A percentile compares a stretch with the other conserved stretches of the same genome.
Evolutionary conservation across 2,113 vertebrate species (phyloP).

Genomic region (Poeciliopsis prolifica): DNA sequence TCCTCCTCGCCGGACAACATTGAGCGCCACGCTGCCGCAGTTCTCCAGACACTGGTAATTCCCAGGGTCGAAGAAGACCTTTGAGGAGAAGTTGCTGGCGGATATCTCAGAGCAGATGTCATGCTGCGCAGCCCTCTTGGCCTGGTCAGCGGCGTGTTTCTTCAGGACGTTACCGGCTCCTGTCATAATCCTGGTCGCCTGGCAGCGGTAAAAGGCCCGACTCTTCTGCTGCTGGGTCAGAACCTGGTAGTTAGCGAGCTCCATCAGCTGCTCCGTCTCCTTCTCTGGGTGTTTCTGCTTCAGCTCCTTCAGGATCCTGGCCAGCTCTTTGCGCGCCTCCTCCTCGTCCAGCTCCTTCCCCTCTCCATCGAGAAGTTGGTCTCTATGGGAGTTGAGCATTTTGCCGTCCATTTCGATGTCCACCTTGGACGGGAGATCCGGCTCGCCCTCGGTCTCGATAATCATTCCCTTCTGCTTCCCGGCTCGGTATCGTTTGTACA

Average conservation of each 20-base stretch:
- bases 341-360: constrained; percentile 89
- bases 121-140: constrained; percentile 85
- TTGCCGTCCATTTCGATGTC: constrained; percentile 93
- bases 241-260: constrained; percentile 91
- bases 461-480: constrained; percentile 93
- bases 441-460: constrained; percentile 93
- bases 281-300: constrained; percentile 95
- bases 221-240: constrained; percentile 94
- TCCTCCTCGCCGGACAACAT: constrained; percentile 86
- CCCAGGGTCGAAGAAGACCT: constrained; percentile 89
- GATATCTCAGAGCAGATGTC: constrained; percentile 85
- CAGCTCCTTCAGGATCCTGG: constrained; percentile 91
- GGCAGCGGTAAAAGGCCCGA: constrained; percentile 93
- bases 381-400: constrained; percentile 84
- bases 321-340: constrained; percentile 89
- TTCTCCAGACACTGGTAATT: constrained; percentile 95
- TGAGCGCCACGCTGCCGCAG: constrained; percentile 89
- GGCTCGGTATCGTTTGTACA: constrained; percentile 91
- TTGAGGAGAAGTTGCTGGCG: constrained; percentile 82
- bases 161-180: constrained; percentile 93
- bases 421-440: constrained; percentile 84
- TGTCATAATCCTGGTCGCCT: constrained; percentile 92
- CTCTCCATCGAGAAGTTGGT: constrained; percentile 85
- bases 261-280: constrained; percentile 90
- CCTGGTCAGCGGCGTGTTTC: constrained; percentile 91